Evolutionary conservation across 2,797 vertebrate species (phyloP), one percentile per base, ranked within the genome.

Genomic region (Notoglanidium macrostoma): DNA sequence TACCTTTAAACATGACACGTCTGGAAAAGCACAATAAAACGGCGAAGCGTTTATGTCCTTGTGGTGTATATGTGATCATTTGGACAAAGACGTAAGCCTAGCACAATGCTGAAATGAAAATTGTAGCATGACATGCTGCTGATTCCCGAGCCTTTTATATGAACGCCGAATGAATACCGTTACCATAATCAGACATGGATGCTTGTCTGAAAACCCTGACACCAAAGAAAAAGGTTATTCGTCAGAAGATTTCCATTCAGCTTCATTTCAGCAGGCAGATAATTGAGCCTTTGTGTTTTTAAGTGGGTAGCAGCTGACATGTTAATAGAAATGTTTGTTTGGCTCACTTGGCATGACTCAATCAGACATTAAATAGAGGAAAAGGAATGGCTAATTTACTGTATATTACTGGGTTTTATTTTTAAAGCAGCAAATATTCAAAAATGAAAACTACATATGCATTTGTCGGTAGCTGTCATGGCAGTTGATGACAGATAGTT

Each of bases 261-360:
- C n/a, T 55, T 54, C 1, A 88, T n/a, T 82, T 26, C 59, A 85
- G 55, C 83, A 70, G 59, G 32, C 65, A 51, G 44, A 74, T 89
- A 88, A 89, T 89, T 88, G 81, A 89, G 77, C 23, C 49, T 89
- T 40, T 82, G 81, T 85, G 85, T 57, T 79, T 88, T 90, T 87
- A 77, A 87, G 74, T 73, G 78, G 65, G 77, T 65, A 81, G 72
- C 84, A 79, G 57, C 82, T 85, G 89, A 87, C 51, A 87, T 67
- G 86, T 88, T 83, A 91, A 88, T 89, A 44, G 85, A 89, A 87
- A 63, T 19, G 72, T 40, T 89, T 89, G 84, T 85, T 89, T 73
- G 81, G 73, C 67, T 72, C 26, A 84, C 32, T 65, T 84, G 78
- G n/a, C 86, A 72, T 77, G 49, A 57, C 68, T 74, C 86, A 86